Evolutionary conservation across 37 sponge, comb jelly and placozoan species (phyloP).

Genomic region (Spongilla lacustris): DNA sequence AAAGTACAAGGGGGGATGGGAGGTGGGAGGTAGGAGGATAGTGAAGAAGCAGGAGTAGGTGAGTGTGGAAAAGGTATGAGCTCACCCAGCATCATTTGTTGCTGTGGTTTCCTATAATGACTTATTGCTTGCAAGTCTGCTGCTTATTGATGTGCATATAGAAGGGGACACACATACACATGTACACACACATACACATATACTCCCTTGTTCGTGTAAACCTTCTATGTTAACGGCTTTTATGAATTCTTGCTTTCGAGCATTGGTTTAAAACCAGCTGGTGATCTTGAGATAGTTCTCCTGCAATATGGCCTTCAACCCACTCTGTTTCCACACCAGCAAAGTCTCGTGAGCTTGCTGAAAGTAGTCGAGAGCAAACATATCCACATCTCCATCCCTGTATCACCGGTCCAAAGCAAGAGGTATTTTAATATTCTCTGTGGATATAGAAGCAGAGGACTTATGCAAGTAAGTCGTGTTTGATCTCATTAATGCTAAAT

Average conservation of each 20-base stretch:
- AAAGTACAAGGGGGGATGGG: conserved; percentile 55
- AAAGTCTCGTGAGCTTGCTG: not conserved
- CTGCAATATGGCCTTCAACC: conserved; percentile 28
- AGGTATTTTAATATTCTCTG: no score
- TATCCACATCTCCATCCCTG: not conserved
- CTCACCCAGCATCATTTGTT: conserved; percentile 69
- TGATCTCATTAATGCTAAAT: no score
- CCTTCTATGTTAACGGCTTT: conserved; percentile 44
- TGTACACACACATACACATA: conserved; percentile 14
- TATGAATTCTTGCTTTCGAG: conserved; percentile 55
- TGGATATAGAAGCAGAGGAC: no score
- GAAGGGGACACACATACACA: not conserved
- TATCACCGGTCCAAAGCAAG: not conserved
- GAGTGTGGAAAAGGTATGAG: not conserved
- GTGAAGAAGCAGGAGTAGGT: not conserved
- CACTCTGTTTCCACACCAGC: not conserved
- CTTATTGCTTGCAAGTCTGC: conserved; percentile 21
- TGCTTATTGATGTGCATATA: not conserved
- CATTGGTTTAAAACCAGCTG: conserved; percentile 71
- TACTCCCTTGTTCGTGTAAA: no score
- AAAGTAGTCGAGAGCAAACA: conserved; percentile 25
- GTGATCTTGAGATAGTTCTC: conserved; percentile 81
- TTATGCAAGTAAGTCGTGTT: no score
- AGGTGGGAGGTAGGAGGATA: not conserved
- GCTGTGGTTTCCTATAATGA: conserved; percentile 41